Conservation (phyloP, 2,888 invertebrate species). For the Acanthococcus lagerstroemiae region DNA sequence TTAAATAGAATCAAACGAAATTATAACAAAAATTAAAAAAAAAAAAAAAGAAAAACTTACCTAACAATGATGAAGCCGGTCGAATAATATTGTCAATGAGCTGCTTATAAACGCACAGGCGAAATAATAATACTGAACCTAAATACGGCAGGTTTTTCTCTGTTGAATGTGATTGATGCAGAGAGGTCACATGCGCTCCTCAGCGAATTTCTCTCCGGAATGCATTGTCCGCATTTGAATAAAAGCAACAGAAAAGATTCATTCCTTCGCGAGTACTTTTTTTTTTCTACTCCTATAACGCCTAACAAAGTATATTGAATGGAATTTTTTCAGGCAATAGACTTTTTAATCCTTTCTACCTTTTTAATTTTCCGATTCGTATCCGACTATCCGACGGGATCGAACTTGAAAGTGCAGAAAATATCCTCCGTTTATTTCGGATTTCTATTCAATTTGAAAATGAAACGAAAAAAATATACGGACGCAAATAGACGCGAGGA, state of each 20-base stretch:
- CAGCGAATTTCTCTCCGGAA: slow-evolving; percentile 8
- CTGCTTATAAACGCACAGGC: slow-evolving; percentile 1
- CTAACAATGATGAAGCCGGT: neutral
- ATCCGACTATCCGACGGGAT: too few species aligned
- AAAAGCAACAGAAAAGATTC: neutral
- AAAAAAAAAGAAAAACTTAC: neutral
- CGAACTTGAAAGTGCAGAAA: too few species aligned
- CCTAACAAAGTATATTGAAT: neutral
- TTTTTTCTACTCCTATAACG: neutral
- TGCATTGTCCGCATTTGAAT: slow-evolving; percentile 2
- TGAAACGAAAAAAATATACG: too few species aligned
- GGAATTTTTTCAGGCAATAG: neutral
- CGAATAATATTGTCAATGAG: slow-evolving; percentile 3
- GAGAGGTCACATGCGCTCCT: slow-evolving; percentile 10
- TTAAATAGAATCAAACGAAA: too few species aligned
- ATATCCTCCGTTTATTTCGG: too few species aligned
- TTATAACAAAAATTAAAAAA: neutral
- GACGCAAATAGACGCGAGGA: too few species aligned
- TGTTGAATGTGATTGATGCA: slow-evolving; percentile 21
- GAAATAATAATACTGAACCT: slow-evolving; percentile 3
- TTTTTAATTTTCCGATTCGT: neutral
- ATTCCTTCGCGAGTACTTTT: neutral
- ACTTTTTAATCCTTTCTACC: neutral
- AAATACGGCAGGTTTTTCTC: neutral
- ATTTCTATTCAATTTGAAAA: too few species aligned